Base-by-base conservation (phyloP, 2,797 vertebrate genomes). In the Scolopax rusticola region DNA sequence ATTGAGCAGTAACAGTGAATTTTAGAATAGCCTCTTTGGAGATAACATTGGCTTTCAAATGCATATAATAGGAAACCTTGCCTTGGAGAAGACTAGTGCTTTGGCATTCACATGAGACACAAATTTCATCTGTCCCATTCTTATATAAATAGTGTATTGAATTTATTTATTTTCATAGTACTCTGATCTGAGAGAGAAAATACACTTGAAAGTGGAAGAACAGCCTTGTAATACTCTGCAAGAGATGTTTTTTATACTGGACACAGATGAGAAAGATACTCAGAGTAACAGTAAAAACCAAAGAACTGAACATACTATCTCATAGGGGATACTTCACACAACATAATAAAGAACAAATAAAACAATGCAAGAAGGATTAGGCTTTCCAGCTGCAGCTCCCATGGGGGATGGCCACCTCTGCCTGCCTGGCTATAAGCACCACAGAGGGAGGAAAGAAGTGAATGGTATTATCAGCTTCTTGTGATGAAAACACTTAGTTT, bases 151-250 rank as follows among this genome's bases (percentile, higher is more conserved):
- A 21, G 51, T 32, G 27, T 18, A 41, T 43, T 69, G 28, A 87
- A 82, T 76, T 92, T 79, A 79, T 75, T 86, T 95, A 69, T 89
- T 84, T 91, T 73, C 59, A 65, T 30, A 71, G 45, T 76, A 76
- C n/a, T 79, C 57, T 61, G 38, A 69, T 76, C 69, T 79, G 36
- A 32, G 81, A 89, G 27, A 87, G 33, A 54, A 93, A 94, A 76
- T 36, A 45, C 24, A 71, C 18, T 89, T 88, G 53, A 30, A 77
- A 88, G 65, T 45, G 33, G 32, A 80, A 74, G 93, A 84, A 64
- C 1, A 61, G 28, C 53, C n/a, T 74, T 91, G 30, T 51, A 90
- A 71, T 84, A 60, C 36, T 71, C 60, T 28, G 30, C 41, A 86
- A 64, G n/a, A 78, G 36, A 45, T 45, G 43, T 33, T 53, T 79